phyloP scores from a whole-genome alignment of 23 tunicate genomes.

The Trididemnum clinides region DNA sequence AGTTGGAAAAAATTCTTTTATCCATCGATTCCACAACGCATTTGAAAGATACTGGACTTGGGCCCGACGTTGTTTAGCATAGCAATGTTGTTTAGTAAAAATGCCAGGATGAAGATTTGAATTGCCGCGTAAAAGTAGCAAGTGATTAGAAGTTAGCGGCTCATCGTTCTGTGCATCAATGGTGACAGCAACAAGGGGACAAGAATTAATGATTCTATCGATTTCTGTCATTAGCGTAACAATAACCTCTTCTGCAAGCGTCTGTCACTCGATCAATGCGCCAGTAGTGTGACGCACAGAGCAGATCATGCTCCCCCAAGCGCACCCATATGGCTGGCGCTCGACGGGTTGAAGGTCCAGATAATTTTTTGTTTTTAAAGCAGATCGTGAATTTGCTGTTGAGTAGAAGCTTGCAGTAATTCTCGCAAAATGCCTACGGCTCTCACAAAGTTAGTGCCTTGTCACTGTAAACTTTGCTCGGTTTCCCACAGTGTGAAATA shows the following conservation, averaged over 20 bases:
- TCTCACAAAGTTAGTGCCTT: background rate
- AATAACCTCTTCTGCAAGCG: background rate
- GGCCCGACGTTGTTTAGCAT: background rate
- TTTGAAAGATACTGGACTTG: background rate
- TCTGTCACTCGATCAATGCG: background rate
- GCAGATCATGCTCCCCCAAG: too few species aligned
- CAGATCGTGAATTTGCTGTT: background rate
- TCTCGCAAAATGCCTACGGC: background rate
- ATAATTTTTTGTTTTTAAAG: background rate
- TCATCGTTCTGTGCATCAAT: background rate
- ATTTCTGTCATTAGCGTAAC: background rate
- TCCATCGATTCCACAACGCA: background rate
- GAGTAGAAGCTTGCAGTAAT: background rate
- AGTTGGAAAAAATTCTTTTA: background rate
- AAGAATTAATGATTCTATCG: background rate
- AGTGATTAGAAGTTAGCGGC: background rate
- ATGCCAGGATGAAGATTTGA: background rate
- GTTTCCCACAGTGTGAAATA: background rate
- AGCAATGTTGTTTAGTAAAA: background rate
- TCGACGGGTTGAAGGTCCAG: background rate
- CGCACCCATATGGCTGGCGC: background rate
- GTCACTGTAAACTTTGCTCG: background rate
- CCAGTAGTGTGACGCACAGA: background rate
- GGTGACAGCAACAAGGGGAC: background rate
- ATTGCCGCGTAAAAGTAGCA: background rate